Percentiles rank a stretch among this genome's conserved stretches.
Conservation (phyloP, 2,888 invertebrate genomes). For the Biston stratarius region DNA sequence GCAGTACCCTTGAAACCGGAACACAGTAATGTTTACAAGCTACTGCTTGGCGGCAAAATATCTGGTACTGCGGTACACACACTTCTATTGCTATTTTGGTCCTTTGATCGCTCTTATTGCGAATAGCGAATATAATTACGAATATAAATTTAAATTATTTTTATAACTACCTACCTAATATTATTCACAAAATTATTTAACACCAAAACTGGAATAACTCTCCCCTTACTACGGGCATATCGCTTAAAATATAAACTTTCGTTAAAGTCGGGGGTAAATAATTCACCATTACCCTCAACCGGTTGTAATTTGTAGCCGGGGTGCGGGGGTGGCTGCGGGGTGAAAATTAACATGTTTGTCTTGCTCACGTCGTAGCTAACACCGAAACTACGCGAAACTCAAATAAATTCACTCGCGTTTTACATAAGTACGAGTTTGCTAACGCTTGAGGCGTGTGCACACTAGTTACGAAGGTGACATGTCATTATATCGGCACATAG, state of each 20-base stretch:
- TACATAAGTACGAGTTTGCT: constrained; percentile 77
- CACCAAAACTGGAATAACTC: constrained; percentile 22
- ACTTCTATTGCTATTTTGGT: no score
- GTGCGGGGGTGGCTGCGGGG: constrained; percentile 55
- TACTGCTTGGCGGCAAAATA: no score
- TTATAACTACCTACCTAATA: constrained; percentile 1
- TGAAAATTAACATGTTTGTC: constrained; percentile 85
- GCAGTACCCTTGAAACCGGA: no score
- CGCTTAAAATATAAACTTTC: constrained; percentile 72
- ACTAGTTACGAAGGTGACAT: not conserved
- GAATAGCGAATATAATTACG: no score
- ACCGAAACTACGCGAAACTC: constrained; percentile 83
- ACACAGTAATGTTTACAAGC: no score
- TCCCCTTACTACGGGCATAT: constrained; percentile 18
- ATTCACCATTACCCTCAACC: constrained; percentile 56
- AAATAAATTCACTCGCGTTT: constrained; percentile 83
- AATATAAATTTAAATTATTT: not conserved
- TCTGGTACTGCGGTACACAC: no score
- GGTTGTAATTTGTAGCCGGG: constrained; percentile 45
- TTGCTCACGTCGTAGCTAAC: constrained; percentile 83
- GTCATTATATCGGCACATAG: no score
- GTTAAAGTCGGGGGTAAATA: constrained; percentile 68
- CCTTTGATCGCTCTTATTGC: no score
- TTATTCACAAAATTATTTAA: constrained; percentile 26
- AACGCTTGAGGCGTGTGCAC: constrained; percentile 62